Percentiles rank a stretch among this genome's conserved stretches.
phyloP scores from a whole-genome alignment of 2,888 invertebrate genomes.

The Ochropleura plecta region DNA sequence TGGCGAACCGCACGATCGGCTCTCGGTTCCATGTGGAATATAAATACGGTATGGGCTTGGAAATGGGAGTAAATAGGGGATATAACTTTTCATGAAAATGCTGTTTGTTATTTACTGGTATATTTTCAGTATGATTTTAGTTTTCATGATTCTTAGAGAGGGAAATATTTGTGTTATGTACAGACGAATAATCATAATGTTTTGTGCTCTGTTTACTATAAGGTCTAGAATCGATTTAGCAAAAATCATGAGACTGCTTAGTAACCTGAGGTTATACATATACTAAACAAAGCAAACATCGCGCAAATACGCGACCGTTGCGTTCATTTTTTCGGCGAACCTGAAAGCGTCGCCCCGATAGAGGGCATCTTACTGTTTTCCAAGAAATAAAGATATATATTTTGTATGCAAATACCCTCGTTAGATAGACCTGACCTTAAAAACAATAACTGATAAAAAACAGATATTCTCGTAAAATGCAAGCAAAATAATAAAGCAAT shows the following conservation, averaged over 20 bases:
- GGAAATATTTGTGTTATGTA: no score
- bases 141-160: not conserved
- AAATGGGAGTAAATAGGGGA: not conserved
- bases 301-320: not conserved
- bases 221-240: no score
- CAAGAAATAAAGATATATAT: not conserved
- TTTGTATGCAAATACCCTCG: not conserved
- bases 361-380: not conserved
- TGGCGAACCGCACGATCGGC: slow-evolving; percentile 15
- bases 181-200: no score
- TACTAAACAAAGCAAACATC: not conserved
- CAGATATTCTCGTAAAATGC: not conserved
- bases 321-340: not conserved
- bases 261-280: not conserved
- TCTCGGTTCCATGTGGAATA: not conserved
- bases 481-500: not conserved
- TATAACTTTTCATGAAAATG: slow-evolving; percentile 6
- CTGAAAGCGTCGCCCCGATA: not conserved
- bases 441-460: not conserved
- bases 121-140: not conserved
- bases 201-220: no score
- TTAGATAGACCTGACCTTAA: not conserved
- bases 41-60: slow-evolving; percentile 6
- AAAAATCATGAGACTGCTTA: not conserved
- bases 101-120: not conserved